phyloP scores from a whole-genome alignment of 1,140 invertebrate genomes.

The Chlorops oryzae region DNA sequence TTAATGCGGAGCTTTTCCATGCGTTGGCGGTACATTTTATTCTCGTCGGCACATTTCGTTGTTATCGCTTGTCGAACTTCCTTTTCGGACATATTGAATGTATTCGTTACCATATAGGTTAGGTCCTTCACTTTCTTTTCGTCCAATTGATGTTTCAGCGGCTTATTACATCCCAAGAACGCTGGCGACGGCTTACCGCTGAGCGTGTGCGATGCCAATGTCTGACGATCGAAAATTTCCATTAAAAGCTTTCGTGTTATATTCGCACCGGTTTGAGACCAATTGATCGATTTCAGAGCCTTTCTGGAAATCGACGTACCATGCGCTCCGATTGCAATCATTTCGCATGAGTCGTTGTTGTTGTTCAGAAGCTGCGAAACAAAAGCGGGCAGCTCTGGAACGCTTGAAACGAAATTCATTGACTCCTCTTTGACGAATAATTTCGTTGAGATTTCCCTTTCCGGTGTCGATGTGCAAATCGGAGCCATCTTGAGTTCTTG shows the following conservation, averaged over 20 bases:
- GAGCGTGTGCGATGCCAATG: conserved; percentile 42
- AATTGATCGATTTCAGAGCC: conserved; percentile 33
- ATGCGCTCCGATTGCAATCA: conserved; percentile 38
- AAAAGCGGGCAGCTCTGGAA: too few species aligned
- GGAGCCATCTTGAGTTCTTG: too few species aligned
- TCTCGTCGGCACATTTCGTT: conserved; percentile 57
- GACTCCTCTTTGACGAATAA: too few species aligned
- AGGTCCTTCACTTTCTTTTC: conserved; percentile 42
- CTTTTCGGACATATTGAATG: conserved; percentile 29
- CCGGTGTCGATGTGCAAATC: too few species aligned
- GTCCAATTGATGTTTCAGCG: conserved; percentile 38
- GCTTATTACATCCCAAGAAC: conserved; percentile 33
- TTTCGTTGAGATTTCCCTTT: too few species aligned
- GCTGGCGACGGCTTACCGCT: conserved; percentile 48
- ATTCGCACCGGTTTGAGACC: conserved; percentile 32
- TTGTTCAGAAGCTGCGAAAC: too few species aligned
- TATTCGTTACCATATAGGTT: conserved; percentile 39
- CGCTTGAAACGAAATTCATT: too few species aligned
- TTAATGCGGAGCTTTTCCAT: conserved; percentile 11
- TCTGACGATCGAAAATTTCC: conserved; percentile 37
- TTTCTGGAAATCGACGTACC: conserved; percentile 30
- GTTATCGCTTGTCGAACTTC: conserved; percentile 50
- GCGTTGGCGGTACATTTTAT: conserved; percentile 50
- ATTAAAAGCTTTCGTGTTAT: conserved; percentile 46
- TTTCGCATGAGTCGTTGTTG: too few species aligned